Evolutionary conservation across 1,140 invertebrate genomes (phyloP).

Genomic region (Polypedilum pembai): DNA sequence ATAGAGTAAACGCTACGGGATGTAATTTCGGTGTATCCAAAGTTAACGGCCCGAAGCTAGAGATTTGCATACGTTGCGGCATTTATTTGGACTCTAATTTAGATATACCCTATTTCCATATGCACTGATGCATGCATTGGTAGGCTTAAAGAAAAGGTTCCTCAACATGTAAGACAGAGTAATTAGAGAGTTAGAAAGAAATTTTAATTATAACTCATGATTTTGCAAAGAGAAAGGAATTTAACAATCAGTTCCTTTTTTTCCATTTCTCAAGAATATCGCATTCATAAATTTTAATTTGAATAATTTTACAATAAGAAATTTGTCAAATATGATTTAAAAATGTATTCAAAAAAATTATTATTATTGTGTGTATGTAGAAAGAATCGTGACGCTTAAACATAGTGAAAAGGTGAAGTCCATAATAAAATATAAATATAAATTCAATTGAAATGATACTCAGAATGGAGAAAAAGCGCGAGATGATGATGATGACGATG

Average conservation of each 20-base stretch:
- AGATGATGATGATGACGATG: not conserved
- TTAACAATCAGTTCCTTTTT: no score
- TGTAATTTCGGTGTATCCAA: constrained; percentile 9
- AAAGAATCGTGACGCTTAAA: not conserved
- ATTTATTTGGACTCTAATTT: not conserved
- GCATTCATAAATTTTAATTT: no score
- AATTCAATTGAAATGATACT: not conserved
- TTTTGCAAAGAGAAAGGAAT: no score
- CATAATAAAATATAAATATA: not conserved
- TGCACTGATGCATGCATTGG: no score
- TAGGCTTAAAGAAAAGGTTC: no score
- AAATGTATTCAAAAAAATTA: not conserved
- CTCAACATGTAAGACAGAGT: no score
- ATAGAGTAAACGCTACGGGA: constrained; percentile 9
- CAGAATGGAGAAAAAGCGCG: not conserved
- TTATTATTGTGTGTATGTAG: not conserved
- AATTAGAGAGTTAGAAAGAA: no score
- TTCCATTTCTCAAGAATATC: no score
- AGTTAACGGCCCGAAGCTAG: constrained; percentile 15
- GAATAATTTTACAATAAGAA: no score
- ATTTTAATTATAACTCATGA: no score
- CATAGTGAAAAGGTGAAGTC: not conserved
- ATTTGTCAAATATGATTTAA: no score
- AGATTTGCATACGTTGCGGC: not conserved
- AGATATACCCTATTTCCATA: no score